Evolutionary conservation across 53 echinoderm and acorn worm genomes (phyloP).

Genomic region (Actinopyga echinites): DNA sequence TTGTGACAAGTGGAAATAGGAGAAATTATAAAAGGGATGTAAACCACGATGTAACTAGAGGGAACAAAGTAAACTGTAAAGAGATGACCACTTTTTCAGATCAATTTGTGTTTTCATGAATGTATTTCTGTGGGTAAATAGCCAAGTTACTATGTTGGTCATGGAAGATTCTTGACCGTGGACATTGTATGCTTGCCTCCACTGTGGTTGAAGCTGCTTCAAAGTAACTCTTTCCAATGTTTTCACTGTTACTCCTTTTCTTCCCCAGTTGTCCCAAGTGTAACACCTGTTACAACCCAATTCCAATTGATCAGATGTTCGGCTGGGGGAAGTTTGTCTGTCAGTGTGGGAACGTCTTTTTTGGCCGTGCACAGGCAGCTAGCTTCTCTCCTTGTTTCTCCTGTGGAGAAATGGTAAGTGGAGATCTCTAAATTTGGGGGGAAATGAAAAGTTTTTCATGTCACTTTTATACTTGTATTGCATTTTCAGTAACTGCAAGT

Average conservation of each 20-base stretch:
- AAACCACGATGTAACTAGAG: too few species aligned
- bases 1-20: too few species aligned
- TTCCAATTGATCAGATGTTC: constrained; percentile 66
- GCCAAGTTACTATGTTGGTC: too few species aligned
- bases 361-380: constrained; percentile 67
- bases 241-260: background rate
- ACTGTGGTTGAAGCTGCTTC: background rate
- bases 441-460: too few species aligned
- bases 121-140: too few species aligned
- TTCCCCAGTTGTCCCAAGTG: constrained; percentile 66
- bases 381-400: constrained; percentile 65
- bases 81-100: too few species aligned
- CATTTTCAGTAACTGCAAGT: too few species aligned
- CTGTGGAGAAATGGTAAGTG: constrained; percentile 78
- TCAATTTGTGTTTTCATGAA: too few species aligned
- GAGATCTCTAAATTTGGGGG: too few species aligned
- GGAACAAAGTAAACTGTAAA: too few species aligned
- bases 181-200: background rate
- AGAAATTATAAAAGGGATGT: too few species aligned
- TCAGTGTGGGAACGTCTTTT: constrained; percentile 71
- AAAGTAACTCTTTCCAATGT: background rate
- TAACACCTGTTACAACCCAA: constrained; percentile 76
- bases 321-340: constrained; percentile 78
- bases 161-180: background rate
- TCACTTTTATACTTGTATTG: too few species aligned